phyloP scores from a whole-genome alignment of 2,797 vertebrate genomes.

The Aphelocoma californica region DNA sequence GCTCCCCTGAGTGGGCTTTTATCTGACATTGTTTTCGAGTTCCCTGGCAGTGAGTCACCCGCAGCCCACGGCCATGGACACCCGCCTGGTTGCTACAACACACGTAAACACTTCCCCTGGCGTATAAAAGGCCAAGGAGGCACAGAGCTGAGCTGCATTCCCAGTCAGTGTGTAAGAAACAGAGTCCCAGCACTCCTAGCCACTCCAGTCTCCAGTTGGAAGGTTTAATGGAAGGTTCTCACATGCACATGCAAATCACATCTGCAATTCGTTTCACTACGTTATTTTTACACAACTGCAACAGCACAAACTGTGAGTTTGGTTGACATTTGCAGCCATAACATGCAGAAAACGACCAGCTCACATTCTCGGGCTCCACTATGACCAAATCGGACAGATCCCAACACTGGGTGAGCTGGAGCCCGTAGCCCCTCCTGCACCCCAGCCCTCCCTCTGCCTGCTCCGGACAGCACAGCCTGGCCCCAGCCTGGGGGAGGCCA shows the following conservation, averaged over 20 bases:
- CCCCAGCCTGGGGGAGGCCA: neutral
- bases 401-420: accelerated
- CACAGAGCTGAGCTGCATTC: conserved; percentile 32
- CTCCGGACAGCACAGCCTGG: neutral
- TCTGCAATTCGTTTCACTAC: neutral
- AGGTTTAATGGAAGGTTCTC: conserved; percentile 35
- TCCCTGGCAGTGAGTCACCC: conserved; percentile 62
- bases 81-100: conserved; percentile 69
- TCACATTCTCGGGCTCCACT: neutral
- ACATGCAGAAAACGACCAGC: neutral
- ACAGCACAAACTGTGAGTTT: neutral
- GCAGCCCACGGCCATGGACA: conserved; percentile 18
- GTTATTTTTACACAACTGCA: neutral
- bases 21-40: conserved; percentile 29
- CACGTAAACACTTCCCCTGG: conserved; percentile 59
- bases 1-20: neutral
- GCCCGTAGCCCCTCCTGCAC: neutral
- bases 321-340: neutral
- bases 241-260: conserved; percentile 1
- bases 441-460: neutral
- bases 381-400: neutral
- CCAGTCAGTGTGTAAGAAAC: neutral
- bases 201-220: neutral
- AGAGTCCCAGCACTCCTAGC: neutral
- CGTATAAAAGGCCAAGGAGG: conserved; percentile 26